Conservation (phyloP, 1,140 invertebrate genomes). For the Polyergus mexicanus region DNA sequence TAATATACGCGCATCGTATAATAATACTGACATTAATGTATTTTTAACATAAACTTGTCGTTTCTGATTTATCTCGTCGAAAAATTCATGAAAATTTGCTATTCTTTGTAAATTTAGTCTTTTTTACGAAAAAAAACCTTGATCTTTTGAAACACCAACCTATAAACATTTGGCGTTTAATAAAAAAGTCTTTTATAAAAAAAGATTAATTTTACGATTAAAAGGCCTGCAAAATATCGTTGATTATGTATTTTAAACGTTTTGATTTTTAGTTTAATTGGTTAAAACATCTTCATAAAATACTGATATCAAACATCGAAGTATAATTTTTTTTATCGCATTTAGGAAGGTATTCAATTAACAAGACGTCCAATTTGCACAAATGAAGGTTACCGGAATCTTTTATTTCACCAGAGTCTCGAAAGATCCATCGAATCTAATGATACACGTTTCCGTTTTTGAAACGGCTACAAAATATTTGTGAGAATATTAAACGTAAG, state of each 20-base stretch:
- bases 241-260: neutral
- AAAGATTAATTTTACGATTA: too few relatives aligned
- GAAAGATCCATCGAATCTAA: neutral
- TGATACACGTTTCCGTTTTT: neutral
- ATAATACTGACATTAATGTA: slow-evolving; percentile 19
- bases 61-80: slow-evolving; percentile 3
- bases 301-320: neutral
- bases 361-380: too few relatives aligned
- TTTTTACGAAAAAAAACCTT: too few relatives aligned
- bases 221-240: neutral
- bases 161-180: too few relatives aligned
- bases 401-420: neutral
- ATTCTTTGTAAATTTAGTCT: too few relatives aligned
- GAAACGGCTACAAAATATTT: neutral
- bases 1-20: neutral
- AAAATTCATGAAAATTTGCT: too few relatives aligned
- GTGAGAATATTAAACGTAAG: slow-evolving; percentile 9
- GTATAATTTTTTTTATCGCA: neutral
- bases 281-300: neutral
- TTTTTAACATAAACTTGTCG: neutral
- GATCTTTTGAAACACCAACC: too few relatives aligned
- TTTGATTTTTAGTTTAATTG: neutral
- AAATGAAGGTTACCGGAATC: neutral
- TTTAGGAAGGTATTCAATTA: neutral
- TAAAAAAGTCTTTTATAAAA: too few relatives aligned